These are phyloP conservation scores for Polyommatus iphigenia DNA, from an alignment of 2,888 invertebrate species.

Conservation along the genomic window DNA sequence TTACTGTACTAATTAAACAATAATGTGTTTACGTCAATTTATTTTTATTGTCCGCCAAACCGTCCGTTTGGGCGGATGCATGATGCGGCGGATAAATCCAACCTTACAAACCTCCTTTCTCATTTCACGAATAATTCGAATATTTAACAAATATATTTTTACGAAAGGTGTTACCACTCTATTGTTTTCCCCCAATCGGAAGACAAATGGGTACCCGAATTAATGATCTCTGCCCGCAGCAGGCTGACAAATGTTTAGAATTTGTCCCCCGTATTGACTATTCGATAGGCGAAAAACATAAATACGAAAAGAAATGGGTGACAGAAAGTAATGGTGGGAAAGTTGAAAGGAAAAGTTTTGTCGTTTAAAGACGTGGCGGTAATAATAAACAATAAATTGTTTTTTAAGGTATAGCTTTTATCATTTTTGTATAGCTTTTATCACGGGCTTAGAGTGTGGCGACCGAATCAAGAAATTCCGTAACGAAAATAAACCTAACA, in stretches of 20 bases:
- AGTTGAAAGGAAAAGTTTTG: background rate
- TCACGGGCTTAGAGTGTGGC: no score
- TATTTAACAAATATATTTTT: background rate
- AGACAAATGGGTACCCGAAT: constrained; percentile 44
- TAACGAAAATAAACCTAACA: no score
- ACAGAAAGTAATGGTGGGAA: constrained; percentile 19
- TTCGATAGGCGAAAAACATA: constrained; percentile 16
- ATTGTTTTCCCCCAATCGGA: constrained; percentile 43
- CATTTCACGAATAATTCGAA: background rate
- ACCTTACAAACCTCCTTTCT: background rate
- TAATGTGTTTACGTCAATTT: no score
- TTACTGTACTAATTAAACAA: no score
- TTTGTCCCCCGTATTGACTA: constrained; percentile 41
- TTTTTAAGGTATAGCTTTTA: background rate
- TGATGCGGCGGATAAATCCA: no score
- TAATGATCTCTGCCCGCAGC: constrained; percentile 45
- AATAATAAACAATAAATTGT: background rate
- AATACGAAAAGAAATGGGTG: constrained; percentile 4
- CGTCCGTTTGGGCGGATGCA: no score
- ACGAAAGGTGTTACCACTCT: constrained; percentile 39
- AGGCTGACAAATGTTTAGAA: constrained; percentile 47
- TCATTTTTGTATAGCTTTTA: no score
- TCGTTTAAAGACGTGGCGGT: background rate
- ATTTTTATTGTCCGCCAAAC: no score
- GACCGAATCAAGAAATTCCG: no score